These are phyloP conservation scores for Ochotona curzoniae DNA, from an alignment of 2,113 vertebrate species.

Conservation along the genomic window DNA sequence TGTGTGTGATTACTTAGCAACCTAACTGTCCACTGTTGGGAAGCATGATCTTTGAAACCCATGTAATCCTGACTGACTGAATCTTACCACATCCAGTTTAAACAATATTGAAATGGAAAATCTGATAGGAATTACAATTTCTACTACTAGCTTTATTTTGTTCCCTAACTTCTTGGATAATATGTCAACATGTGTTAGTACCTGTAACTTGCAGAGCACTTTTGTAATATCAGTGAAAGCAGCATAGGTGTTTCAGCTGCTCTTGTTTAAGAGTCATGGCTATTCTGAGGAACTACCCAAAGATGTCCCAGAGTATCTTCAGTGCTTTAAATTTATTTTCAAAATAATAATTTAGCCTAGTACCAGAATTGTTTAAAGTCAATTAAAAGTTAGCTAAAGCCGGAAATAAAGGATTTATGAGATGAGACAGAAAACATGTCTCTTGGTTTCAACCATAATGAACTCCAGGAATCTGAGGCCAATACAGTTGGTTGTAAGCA, in stretches of 20 bases:
- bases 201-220: neutral
- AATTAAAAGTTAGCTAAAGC: neutral
- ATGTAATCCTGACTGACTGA: neutral
- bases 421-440: neutral
- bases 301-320: neutral
- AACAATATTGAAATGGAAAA: neutral
- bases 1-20: neutral
- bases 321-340: conserved; percentile 37
- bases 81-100: neutral
- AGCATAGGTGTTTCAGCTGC: neutral
- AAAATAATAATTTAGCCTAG: conserved; percentile 18
- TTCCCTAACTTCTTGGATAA: neutral
- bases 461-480: neutral
- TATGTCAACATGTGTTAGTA: neutral
- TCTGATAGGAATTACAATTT: neutral
- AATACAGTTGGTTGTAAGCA: neutral
- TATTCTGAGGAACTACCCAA: neutral
- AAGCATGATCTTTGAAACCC: neutral
- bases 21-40: neutral
- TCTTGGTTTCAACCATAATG: conserved; percentile 20
- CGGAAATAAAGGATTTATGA: conserved; percentile 44
- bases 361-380: conserved; percentile 21
- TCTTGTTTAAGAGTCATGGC: neutral
- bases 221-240: neutral
- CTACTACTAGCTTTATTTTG: neutral